Evolutionary conservation across 2,797 vertebrate species (phyloP), one percentile per base, ranked within the genome.

Genomic region (Hippopotamyrus pictus): DNA sequence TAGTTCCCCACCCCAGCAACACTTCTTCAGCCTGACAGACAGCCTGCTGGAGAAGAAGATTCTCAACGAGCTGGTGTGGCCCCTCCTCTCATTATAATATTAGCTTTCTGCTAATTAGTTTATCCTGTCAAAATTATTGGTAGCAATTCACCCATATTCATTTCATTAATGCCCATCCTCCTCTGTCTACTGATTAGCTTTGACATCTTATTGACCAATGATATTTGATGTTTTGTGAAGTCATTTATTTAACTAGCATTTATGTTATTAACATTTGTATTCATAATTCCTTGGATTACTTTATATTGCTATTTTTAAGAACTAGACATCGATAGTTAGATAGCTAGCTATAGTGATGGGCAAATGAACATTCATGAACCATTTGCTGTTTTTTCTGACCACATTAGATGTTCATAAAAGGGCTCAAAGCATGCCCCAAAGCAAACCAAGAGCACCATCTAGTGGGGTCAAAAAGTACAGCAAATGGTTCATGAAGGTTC

Each of bases 11-110:
- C 90, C 95, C 5, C 94, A 93, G 87, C 95, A 95, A 79, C 93
- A 91, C 1, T 88, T 97, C 37, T 91, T 96, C 19, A 95, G 96
- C 91, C 94, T 99, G 90, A 93, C 92, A 2, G 97, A 98, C 91
- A 50, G 91, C 48, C 94, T 93, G 22, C 94, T 98, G 90, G 91
- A 94, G 1, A 92, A 92, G 88, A 96, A 93, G 91, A 94, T 97
- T 90, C 92, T 91, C 44, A 84, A 90, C 50, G 95, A 96, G 89
- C 91, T 98, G 97, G 97, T 98, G 92, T 94, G 97, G 3, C n/a
- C 29, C 2, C 5, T 17, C 44, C 19, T 48, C 12, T 44, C 73
- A 79, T 37, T 19, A 41, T 37, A 41, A 76, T 79, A 44, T 79
- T 44, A 79, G 14, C 73, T 17, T 79, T 44, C 6, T 8, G 73